Evolutionary conservation across 1,140 invertebrate genomes (phyloP), one percentile per base, ranked within the genome.

Genomic region (Eciton burchellii): DNA sequence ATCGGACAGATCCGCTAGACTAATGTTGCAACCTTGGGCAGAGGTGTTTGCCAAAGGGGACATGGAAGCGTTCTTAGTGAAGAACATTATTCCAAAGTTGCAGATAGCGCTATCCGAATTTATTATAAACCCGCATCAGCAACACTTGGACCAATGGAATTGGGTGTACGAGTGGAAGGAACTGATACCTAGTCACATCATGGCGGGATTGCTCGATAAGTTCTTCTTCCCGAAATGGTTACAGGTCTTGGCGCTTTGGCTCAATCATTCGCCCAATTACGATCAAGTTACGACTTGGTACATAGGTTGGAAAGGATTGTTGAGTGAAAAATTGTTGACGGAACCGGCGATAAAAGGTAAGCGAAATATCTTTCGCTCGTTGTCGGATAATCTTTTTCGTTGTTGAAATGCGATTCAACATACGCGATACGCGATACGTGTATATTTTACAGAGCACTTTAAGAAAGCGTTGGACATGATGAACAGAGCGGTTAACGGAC

Each of bases 11-110:
- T 99, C 98, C 1, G 99, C 98, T 0, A 96, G 97, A 86, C 94
- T 97, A n/a, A 98, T 99, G 94, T 94, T 99, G 0, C 95, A 96
- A 82, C 99, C 99, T 0, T 99, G 99, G 99, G 94, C 96, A n/a
- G 92, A 95, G 63, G 98, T 98, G 0, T 98, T 99, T 86, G 95
- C 96, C 59, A 96, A 96, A 77, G 96, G 96, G 9, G 96, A 98
- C 47, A 97, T 99, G 94, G 95, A 98, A 65, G 96, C 96, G 8
- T 98, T 99, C 90, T 92, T 99, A 35, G 94, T 98, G 2, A 97
- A 97, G 86, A 97, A 99, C 93, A 98, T 99, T 81, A 93, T 99
- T 60, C 98, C 99, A 2, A 99, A 99, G 92, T 93, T 99, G 26
- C 96, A 97, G 92, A 92, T 95, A 57, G 96, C 96, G 24, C 93